A percentile compares a stretch with the other conserved stretches of the same genome.
These are phyloP conservation scores for Hypercompe scribonia DNA, from an alignment of 2,888 invertebrate species.

Conservation along the genomic window DNA sequence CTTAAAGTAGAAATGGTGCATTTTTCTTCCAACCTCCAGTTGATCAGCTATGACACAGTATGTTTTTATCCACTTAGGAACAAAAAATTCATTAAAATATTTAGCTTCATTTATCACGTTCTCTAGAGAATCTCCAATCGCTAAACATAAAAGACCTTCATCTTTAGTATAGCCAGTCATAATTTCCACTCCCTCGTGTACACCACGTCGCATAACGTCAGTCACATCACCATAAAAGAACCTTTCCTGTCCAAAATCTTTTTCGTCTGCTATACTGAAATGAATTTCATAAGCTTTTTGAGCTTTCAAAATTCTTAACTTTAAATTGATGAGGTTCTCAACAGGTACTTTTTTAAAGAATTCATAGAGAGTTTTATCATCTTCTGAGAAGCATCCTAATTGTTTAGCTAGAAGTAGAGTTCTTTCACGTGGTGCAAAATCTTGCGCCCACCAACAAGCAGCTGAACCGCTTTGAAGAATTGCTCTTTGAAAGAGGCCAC, in stretches of 20 bases:
- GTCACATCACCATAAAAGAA: constrained; percentile 62
- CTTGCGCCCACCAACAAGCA: constrained; percentile 84
- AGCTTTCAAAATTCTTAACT: constrained; percentile 50
- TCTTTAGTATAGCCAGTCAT: constrained; percentile 90
- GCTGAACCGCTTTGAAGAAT: constrained; percentile 91
- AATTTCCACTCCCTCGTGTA: constrained; percentile 86
- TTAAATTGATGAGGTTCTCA: constrained; percentile 53
- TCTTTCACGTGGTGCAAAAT: constrained; percentile 80
- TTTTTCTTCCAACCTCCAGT: constrained; percentile 58
- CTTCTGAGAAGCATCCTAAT: constrained; percentile 64
- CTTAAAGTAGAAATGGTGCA: constrained; percentile 61
- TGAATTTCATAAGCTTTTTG: constrained; percentile 48
- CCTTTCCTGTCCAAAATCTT: constrained; percentile 63
- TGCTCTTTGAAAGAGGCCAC: constrained; percentile 75
- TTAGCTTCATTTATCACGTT: constrained; percentile 55
- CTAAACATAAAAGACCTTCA: constrained; percentile 84
- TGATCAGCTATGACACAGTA: constrained; percentile 57
- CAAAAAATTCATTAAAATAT: constrained; percentile 59
- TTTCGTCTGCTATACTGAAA: constrained; percentile 61
- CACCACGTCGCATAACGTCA: constrained; percentile 79
- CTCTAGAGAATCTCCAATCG: constrained; percentile 34
- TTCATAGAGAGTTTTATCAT: constrained; percentile 62
- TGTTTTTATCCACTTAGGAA: constrained; percentile 56
- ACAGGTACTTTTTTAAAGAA: constrained; percentile 65
- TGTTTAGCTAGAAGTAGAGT: constrained; percentile 61